These are phyloP conservation scores for Rhingia campestris DNA, from an alignment of 2,888 invertebrate species.

Conservation along the genomic window DNA sequence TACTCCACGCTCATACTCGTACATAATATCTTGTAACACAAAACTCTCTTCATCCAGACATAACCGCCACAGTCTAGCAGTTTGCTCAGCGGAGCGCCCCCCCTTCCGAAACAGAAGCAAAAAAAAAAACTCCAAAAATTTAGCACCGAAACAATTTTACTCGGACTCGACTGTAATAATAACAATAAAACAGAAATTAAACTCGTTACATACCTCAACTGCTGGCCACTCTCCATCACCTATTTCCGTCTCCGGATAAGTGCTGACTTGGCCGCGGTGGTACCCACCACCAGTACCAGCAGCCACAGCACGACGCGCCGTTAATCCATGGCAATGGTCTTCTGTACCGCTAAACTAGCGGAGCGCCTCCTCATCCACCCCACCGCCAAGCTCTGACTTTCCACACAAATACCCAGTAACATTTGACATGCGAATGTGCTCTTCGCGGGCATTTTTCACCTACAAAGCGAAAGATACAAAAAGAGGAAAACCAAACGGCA, in stretches of 20 bases:
- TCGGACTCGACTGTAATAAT: conserved; percentile 45
- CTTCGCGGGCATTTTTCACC: conserved; percentile 56
- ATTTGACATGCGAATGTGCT: conserved; percentile 59
- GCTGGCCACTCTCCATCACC: conserved; percentile 61
- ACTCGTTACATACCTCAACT: conserved; percentile 53
- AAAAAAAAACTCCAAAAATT: not conserved
- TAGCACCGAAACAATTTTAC: conserved; percentile 22
- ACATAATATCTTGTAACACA: conserved; percentile 48
- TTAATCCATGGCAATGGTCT: conserved; percentile 64
- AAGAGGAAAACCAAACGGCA: conserved; percentile 1
- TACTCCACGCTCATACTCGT: conserved; percentile 16
- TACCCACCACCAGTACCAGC: not conserved
- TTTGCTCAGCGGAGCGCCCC: not conserved
- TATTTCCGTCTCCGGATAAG: conserved; percentile 71
- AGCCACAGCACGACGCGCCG: not conserved
- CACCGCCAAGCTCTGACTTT: conserved; percentile 19
- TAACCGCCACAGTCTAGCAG: conserved; percentile 69
- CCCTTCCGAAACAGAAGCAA: not conserved
- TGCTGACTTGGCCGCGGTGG: conserved; percentile 13
- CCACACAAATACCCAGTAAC: conserved; percentile 64
- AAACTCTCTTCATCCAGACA: conserved; percentile 68
- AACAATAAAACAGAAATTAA: conserved; percentile 69
- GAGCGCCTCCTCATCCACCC: conserved; percentile 17
- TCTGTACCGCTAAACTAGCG: conserved; percentile 18
- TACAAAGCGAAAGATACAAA: conserved; percentile 37